These are phyloP conservation scores for Muscicapa adusta DNA, from an alignment of 2,113 vertebrate species.

Conservation along the genomic window DNA sequence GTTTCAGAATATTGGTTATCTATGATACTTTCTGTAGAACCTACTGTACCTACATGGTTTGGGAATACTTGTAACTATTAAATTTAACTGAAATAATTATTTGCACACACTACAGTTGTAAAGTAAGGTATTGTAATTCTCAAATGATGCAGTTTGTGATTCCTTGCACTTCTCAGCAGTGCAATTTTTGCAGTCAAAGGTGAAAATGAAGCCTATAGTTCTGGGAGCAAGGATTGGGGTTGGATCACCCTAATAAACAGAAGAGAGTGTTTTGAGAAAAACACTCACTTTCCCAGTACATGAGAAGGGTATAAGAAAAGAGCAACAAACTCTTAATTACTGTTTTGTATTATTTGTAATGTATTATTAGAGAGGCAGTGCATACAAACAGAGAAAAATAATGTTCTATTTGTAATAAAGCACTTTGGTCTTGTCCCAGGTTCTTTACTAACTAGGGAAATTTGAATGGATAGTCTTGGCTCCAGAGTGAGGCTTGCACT, in stretches of 20 bases:
- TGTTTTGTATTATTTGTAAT: neutral
- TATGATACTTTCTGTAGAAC: neutral
- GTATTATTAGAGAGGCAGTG: neutral
- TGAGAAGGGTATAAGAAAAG: neutral
- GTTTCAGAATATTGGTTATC: neutral
- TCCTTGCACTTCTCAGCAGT: neutral
- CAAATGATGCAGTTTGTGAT: neutral
- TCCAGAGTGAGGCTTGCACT: neutral
- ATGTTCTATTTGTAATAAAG: neutral
- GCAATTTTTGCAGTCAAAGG: neutral
- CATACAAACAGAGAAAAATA: neutral
- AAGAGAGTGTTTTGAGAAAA: neutral
- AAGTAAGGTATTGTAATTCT: neutral
- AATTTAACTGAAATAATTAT: neutral
- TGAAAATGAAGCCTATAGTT: neutral
- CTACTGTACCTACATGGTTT: neutral
- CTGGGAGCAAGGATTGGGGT: neutral
- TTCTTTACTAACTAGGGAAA: neutral
- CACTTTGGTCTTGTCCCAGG: neutral
- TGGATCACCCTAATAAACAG: neutral
- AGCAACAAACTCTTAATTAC: neutral
- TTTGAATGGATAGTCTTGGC: neutral
- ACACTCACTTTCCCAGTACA: neutral
- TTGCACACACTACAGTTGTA: conserved; percentile 8
- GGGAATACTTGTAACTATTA: neutral